Evolutionary conservation across 1,140 invertebrate genomes (phyloP), one percentile per base, ranked within the genome.

Genomic region (Kradibia gibbosae): DNA sequence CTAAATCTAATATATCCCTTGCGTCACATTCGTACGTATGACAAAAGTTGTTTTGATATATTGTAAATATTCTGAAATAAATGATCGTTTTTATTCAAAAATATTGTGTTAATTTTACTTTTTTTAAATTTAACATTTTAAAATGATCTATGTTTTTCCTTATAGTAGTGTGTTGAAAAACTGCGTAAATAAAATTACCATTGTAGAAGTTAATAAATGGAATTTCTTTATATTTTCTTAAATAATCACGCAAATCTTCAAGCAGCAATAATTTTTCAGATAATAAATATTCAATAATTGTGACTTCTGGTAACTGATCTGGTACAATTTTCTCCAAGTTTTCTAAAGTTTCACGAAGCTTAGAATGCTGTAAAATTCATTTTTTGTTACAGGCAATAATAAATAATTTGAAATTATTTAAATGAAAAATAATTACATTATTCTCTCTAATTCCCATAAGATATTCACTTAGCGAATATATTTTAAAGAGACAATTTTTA

Each of bases 41-140:
- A 82, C 39, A 84, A 80, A 85, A 86, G 88, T 87, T 89, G 88
- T 89, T 89, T 88, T 88, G 84, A 88, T 89, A 89, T 88, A 89
- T 88, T 89, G 88, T 89, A 89, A 88, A 89, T 89, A 89, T 87
- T 89, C 88, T 88, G 82, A 87, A 89, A 89, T 89, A 89, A 89
- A 89, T 89, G 88, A 89, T 89, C 88, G 88, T 89, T 89, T 89
- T 89, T 89, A 89, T 89, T 89, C 87, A 87, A 86, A 10, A 50
- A 81, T 39, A 60, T n/a, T 50, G 48, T 74, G 39, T 72, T 31
- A 15, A 31, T 72, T 71, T 42, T 55, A 4, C 25, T 31, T 3
- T 62, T 42, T 8, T 67, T 67, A 10, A 15, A 4, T 39, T 34
- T 39, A 67, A 53, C 22, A 48, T 22, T n/a, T n/a, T n/a, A n/a